Base-by-base conservation (phyloP, 2,797 vertebrate genomes). In the Mastacembelus armatus region DNA sequence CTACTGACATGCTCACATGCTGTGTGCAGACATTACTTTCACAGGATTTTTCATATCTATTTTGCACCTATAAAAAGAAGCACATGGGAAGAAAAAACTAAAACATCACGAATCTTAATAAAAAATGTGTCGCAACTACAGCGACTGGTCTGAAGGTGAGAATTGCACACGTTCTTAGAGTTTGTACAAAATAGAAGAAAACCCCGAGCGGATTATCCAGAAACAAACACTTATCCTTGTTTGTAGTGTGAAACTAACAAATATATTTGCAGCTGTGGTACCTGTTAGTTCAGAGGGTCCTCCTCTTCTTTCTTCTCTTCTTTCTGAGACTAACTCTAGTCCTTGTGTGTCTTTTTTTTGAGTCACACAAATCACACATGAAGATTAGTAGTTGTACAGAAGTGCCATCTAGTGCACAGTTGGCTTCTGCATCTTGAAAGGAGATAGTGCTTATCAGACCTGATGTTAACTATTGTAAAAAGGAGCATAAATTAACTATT, bases 401-500 rank as follows among this genome's bases (percentile, higher is more conserved):
- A 40, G 50, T 83, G 87, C 87, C 87, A 84, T 76, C 84, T 87
- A 81, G 79, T 83, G 83, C 51, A 21, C 71, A 12, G 10, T 0
- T 51, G 50, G 30, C 12, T 50, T 64, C 26, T 66, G 56, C 55
- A 76, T 47, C 30, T 38, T 15, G 11, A 48, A 15, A 11, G 9
- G 11, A 52, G 43, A 26, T 27, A 30, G 11, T 40, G 2, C 21
- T 39, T 3, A 8, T 26, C 30, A 16, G 16, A 19, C 26, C 9
- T 21, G 33, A 56, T 10, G 30, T 12, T 21, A 15, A 19, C 29
- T 4, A 0, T 14, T 49, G 9, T 8, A 10, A 15, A 24, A 3
- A 32, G 4, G 1, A 10, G 6, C 18, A 4, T 2, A 7, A 15
- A 21, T 21, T 2, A 30, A 18, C 1, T 4, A 19, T 19, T 24